Conservation (phyloP, 2,888 invertebrate species). For the Nomada hirtipes region DNA sequence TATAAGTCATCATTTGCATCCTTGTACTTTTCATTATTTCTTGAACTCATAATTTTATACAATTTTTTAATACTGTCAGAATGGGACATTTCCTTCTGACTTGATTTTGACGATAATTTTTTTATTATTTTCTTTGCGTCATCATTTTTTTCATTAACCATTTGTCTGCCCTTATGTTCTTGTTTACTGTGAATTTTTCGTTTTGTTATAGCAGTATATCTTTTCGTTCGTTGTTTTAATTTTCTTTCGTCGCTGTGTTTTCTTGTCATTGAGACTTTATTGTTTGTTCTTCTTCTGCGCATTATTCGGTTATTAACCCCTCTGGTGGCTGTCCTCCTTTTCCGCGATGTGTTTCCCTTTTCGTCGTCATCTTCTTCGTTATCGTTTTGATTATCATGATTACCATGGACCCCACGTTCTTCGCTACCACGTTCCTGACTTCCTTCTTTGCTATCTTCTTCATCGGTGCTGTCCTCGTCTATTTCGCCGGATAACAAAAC, state of each 20-base stretch:
- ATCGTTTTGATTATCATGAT: neutral
- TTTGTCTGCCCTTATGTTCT: too few relatives aligned
- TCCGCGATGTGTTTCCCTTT: neutral
- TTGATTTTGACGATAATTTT: neutral
- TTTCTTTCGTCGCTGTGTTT: neutral
- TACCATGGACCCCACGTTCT: neutral
- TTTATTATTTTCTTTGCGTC: neutral
- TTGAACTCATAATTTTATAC: too few relatives aligned
- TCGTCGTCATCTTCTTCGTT: neutral
- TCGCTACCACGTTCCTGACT: slow-evolving; percentile 28
- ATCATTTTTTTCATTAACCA: too few relatives aligned
- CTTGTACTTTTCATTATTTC: neutral
- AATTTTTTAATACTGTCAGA: neutral
- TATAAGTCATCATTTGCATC: slow-evolving; percentile 1
- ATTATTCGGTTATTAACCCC: neutral
- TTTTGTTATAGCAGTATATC: neutral
- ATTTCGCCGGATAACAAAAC: neutral
- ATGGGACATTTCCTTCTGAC: neutral
- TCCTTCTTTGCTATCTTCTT: neutral
- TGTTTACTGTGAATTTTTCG: neutral
- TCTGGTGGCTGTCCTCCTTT: neutral
- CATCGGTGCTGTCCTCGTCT: neutral
- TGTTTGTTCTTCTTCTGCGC: neutral
- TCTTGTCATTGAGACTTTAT: neutral
- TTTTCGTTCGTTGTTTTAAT: neutral